phyloP scores from a whole-genome alignment of 2,888 invertebrate species.

The Ernsta delagoae region DNA sequence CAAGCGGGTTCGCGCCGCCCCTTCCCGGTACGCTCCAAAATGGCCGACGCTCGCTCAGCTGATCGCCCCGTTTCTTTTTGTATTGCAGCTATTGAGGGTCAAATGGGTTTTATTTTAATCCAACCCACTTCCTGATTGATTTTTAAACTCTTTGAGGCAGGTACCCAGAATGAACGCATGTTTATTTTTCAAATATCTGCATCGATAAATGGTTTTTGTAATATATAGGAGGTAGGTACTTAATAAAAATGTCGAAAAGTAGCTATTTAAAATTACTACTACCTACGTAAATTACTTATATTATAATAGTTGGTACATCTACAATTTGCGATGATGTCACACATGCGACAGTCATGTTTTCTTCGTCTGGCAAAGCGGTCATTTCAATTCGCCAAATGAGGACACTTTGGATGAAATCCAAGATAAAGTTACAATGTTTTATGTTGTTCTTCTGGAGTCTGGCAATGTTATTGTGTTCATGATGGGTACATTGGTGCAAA shows the following conservation, averaged over 20 bases:
- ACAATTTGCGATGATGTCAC: slow-evolving; percentile 30
- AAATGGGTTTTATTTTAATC: slow-evolving; percentile 15
- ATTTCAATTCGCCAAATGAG: slow-evolving; percentile 34
- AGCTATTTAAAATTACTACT: too few relatives aligned
- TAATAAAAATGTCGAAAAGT: too few relatives aligned
- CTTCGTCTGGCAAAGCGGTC: slow-evolving; percentile 27
- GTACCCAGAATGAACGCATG: background rate
- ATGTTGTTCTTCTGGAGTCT: too few relatives aligned
- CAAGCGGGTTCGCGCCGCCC: slow-evolving; percentile 64
- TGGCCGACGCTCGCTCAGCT: slow-evolving; percentile 73
- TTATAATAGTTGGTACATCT: background rate
- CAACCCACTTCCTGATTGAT: background rate
- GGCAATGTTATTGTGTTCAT: too few relatives aligned
- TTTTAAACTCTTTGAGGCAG: background rate
- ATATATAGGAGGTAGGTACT: too few relatives aligned
- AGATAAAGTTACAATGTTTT: slow-evolving; percentile 43
- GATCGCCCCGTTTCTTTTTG: slow-evolving; percentile 64
- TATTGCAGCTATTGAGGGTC: slow-evolving; percentile 63
- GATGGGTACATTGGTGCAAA: too few relatives aligned
- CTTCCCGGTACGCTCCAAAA: slow-evolving; percentile 67
- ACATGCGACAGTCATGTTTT: slow-evolving; percentile 30
- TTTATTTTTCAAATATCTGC: too few relatives aligned
- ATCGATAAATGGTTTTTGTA: too few relatives aligned
- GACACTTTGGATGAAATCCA: slow-evolving; percentile 51
- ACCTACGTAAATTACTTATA: too few relatives aligned